Evolutionary conservation across 2,113 vertebrate genomes (phyloP).

Genomic region (Xyliphius kryptos): DNA sequence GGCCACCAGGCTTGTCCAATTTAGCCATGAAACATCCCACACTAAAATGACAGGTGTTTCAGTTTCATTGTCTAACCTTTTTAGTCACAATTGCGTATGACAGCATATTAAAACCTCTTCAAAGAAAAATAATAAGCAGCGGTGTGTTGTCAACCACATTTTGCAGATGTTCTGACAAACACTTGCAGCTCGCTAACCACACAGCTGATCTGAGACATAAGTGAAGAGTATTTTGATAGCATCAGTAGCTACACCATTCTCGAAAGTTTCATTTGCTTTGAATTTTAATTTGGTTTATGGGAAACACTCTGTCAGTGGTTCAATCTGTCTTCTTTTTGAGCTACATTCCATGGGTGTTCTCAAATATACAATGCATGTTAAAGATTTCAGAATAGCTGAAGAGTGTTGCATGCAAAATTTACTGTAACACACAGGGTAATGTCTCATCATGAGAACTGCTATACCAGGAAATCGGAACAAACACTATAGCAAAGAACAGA

Average conservation of each 20-base stretch:
- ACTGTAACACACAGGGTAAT: too few species aligned
- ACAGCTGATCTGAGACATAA: conserved; percentile 10
- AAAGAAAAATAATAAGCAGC: conserved; percentile 26
- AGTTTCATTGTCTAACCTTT: too few species aligned
- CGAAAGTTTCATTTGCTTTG: conserved; percentile 9
- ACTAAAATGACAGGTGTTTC: too few species aligned
- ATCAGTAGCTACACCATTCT: conserved; percentile 34
- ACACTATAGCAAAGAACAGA: too few species aligned
- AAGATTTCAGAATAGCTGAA: too few species aligned
- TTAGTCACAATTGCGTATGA: conserved; percentile 14
- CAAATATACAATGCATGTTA: neutral
- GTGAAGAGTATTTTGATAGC: conserved; percentile 9
- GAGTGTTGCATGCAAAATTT: too few species aligned
- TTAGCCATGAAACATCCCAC: too few species aligned
- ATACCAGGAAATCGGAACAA: too few species aligned
- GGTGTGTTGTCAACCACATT: conserved; percentile 25
- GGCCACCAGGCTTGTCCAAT: too few species aligned
- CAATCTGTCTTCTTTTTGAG: neutral
- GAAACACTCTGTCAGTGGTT: conserved; percentile 4
- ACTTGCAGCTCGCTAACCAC: conserved; percentile 22
- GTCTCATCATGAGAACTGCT: too few species aligned
- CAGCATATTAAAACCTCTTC: conserved; percentile 20
- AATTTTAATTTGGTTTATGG: conserved; percentile 19
- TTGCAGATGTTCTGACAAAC: conserved; percentile 32
- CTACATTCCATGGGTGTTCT: neutral